Evolutionary conservation across 1,140 invertebrate genomes (phyloP).

Genomic region (Idris sp.): DNA sequence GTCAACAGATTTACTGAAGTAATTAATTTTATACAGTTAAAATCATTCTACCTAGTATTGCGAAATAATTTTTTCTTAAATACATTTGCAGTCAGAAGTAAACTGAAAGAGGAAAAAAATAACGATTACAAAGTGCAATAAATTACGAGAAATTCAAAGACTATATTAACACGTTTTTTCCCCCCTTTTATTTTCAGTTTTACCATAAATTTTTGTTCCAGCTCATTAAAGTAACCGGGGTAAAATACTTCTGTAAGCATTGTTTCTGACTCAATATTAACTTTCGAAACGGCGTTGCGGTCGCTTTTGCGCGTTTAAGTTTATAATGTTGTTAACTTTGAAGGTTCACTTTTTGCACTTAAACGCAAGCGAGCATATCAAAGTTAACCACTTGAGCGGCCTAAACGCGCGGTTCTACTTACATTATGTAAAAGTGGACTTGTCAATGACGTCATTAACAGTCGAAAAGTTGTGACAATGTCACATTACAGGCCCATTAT

Average conservation of each 20-base stretch:
- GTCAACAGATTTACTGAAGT: no score
- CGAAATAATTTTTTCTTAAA: no score
- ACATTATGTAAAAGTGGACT: conserved; percentile 48
- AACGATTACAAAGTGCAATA: no score
- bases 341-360: conserved; percentile 55
- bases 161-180: no score
- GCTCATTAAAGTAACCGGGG: conserved; percentile 13
- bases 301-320: conserved; percentile 21
- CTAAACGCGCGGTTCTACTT: conserved; percentile 33
- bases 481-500: no score
- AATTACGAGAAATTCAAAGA: no score
- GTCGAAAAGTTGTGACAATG: conserved; percentile 46
- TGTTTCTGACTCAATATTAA: conserved; percentile 43
- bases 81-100: no score
- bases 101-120: no score
- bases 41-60: no score
- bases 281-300: conserved; percentile 15
- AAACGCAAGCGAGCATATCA: conserved; percentile 41
- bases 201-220: conserved; percentile 9
- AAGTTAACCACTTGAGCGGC: conserved; percentile 54
- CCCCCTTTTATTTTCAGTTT: conserved; percentile 5
- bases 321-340: conserved; percentile 57
- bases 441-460: conserved; percentile 36
- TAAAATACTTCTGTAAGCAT: conserved; percentile 25
- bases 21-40: no score